phyloP scores from a whole-genome alignment of 2,113 vertebrate species.

The Larimichthys crocea region DNA sequence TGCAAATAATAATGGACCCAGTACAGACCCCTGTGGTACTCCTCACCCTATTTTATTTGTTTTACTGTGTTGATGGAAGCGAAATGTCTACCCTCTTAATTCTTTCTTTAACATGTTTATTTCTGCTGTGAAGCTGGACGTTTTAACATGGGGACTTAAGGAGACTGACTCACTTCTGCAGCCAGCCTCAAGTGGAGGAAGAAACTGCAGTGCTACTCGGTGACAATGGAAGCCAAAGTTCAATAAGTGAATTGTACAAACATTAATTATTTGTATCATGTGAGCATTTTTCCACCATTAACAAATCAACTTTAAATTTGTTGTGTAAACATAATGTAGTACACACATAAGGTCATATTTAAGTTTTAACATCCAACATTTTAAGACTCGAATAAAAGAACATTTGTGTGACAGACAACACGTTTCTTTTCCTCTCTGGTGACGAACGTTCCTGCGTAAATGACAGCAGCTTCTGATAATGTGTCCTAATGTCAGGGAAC shows the following conservation, averaged over 20 bases:
- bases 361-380: neutral
- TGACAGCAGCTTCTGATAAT: constrained; percentile 1
- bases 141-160: too few species aligned
- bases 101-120: too few species aligned
- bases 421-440: neutral
- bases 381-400: neutral
- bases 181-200: too few species aligned
- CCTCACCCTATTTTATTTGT: too few species aligned
- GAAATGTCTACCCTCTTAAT: too few species aligned
- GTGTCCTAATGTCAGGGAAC: constrained; percentile 22
- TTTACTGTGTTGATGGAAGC: too few species aligned
- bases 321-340: neutral
- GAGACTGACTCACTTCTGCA: too few species aligned
- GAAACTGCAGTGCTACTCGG: neutral
- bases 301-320: too few species aligned
- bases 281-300: neutral
- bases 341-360: too few species aligned
- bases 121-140: too few species aligned
- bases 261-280: neutral
- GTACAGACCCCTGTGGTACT: too few species aligned
- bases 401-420: neutral
- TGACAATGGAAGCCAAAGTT: neutral
- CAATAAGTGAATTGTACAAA: neutral
- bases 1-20: too few species aligned
- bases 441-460: neutral